A percentile compares a stretch with the other conserved stretches of the same genome.
Evolutionary conservation across 92 coral and sea anemone genomes (phyloP).

Genomic region (Galaxea fascicularis): DNA sequence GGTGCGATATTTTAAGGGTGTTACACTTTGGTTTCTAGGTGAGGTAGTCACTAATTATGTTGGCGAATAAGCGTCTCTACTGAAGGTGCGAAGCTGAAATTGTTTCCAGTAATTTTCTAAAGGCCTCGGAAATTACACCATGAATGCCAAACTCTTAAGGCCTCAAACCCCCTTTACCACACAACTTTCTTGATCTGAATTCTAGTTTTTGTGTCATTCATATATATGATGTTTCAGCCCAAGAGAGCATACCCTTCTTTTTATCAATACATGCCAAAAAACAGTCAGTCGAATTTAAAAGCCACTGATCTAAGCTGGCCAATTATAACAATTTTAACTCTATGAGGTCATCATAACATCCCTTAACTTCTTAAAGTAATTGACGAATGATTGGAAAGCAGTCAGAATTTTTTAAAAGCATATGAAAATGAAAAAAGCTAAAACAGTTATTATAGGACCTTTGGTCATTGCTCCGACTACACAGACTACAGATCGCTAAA

Average conservation of each 20-base stretch:
- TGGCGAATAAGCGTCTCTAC: background rate
- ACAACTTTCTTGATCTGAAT: too few relatives aligned
- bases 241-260: background rate
- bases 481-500: too few relatives aligned
- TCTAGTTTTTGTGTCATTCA: too few relatives aligned
- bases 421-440: background rate
- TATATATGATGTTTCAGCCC: background rate
- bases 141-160: background rate
- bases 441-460: too few relatives aligned
- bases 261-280: background rate
- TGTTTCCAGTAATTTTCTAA: background rate
- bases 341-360: background rate
- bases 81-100: background rate
- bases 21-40: conserved; percentile 20
- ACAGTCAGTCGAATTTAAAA: background rate
- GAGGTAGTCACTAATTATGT: conserved; percentile 19
- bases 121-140: background rate
- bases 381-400: background rate
- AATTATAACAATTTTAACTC: too few relatives aligned
- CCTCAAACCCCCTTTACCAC: too few relatives aligned
- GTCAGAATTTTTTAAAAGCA: background rate
- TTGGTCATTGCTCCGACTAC: too few relatives aligned
- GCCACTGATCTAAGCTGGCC: background rate
- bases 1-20: background rate
- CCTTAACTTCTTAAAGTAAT: background rate